Evolutionary conservation across 2,113 vertebrate genomes (phyloP).

Genomic region (Melierax canorus): DNA sequence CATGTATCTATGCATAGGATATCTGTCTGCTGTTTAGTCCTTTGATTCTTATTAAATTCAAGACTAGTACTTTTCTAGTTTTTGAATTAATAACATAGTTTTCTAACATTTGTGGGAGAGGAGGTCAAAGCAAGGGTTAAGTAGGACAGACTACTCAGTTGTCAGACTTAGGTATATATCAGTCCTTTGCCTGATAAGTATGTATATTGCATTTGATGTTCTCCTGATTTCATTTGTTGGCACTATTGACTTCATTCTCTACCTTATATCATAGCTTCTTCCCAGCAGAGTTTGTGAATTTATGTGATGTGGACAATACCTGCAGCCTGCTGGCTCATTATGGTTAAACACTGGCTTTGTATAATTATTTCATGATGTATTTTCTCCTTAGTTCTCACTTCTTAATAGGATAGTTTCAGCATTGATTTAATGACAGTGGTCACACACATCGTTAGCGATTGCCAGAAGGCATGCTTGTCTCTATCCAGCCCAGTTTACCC

Average conservation of each 20-base stretch:
- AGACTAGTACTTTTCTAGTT: neutral
- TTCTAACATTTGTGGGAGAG: neutral
- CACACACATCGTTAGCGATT: neutral
- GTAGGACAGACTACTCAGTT: neutral
- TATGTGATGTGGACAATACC: neutral
- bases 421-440: neutral
- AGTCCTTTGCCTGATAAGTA: neutral
- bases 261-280: neutral
- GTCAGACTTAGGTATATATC: neutral
- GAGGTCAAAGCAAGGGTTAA: fast-evolving
- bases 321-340: neutral
- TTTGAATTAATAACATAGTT: neutral
- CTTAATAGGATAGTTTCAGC: neutral
- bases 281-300: neutral
- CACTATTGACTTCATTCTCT: neutral
- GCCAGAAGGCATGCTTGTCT: neutral
- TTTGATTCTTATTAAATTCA: neutral
- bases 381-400: neutral
- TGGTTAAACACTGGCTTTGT: neutral
- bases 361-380: neutral
- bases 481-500: fast-evolving
- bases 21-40: neutral
- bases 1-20: neutral
- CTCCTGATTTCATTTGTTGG: neutral
- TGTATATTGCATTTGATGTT: neutral